Conservation (phyloP, 2,113 vertebrate genomes). For the Athene noctua region DNA sequence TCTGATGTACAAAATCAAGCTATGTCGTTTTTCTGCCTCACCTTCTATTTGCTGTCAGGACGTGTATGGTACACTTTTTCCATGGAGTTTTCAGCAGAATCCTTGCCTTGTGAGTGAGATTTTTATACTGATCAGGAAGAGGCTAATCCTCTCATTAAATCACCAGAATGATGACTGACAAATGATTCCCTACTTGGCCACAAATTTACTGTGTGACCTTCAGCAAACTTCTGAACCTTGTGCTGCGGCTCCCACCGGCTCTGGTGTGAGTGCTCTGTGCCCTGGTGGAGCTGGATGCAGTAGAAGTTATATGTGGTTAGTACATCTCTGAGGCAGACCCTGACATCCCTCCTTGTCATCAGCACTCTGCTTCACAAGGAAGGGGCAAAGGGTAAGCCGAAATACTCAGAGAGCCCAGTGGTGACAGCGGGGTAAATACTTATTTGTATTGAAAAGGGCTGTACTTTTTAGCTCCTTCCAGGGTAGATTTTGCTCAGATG, state of each 20-base stretch:
- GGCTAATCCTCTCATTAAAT: constrained; percentile 26
- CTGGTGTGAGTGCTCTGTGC: not conserved
- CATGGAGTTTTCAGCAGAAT: not conserved
- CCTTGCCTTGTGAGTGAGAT: not conserved
- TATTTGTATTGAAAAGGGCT: not conserved
- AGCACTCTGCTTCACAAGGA: not conserved
- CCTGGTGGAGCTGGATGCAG: not conserved
- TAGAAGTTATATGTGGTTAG: accelerated
- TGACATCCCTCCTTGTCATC: not conserved
- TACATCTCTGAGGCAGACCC: not conserved
- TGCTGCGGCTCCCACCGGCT: not conserved
- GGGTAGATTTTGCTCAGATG: not conserved
- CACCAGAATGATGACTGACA: not conserved
- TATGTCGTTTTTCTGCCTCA: not conserved
- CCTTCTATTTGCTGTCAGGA: not conserved
- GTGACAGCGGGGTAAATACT: not conserved
- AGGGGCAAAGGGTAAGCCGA: not conserved
- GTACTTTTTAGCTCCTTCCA: not conserved
- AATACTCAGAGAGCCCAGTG: not conserved
- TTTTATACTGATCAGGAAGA: not conserved
- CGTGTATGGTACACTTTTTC: not conserved
- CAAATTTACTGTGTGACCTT: not conserved
- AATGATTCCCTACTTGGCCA: constrained; percentile 4
- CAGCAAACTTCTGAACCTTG: constrained; percentile 19
- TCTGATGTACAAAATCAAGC: not conserved